Conservation (phyloP, 23 tunicate species). For the Corella eumyota region DNA sequence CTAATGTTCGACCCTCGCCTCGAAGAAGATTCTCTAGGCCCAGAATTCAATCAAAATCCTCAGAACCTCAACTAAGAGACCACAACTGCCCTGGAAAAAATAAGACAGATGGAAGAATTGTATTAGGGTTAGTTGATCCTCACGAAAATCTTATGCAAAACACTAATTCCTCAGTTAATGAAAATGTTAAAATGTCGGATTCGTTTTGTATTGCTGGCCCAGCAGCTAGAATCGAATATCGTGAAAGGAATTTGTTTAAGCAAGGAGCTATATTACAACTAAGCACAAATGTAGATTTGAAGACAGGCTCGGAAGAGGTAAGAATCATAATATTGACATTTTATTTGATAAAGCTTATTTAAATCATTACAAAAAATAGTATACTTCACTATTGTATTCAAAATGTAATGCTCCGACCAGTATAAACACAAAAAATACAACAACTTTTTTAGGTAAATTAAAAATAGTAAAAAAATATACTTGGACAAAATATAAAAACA, state of each 20-base stretch:
- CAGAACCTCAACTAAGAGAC: constrained; percentile 8
- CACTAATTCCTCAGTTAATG: background rate
- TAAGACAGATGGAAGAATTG: constrained; percentile 39
- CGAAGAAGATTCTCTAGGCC: background rate
- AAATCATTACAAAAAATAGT: too few relatives aligned
- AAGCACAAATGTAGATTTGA: constrained; percentile 23
- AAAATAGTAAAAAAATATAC: too few relatives aligned
- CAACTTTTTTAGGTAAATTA: too few relatives aligned
- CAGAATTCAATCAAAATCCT: background rate
- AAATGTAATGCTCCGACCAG: too few relatives aligned
- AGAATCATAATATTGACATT: too few relatives aligned
- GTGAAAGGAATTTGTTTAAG: constrained; percentile 6
- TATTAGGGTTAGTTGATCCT: constrained; percentile 56
- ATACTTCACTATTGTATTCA: too few relatives aligned
- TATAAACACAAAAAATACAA: too few relatives aligned
- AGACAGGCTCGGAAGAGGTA: too few relatives aligned
- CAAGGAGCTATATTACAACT: constrained; percentile 44
- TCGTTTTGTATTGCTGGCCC: constrained; percentile 40
- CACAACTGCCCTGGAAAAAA: constrained; percentile 9
- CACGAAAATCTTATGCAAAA: constrained; percentile 10
- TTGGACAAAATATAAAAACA: too few relatives aligned
- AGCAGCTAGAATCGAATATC: constrained; percentile 33
- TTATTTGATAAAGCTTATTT: too few relatives aligned
- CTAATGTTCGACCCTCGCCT: background rate
- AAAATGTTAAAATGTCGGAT: background rate